Base-by-base conservation (phyloP, 2,888 invertebrate species). In the Conistra vaccinii region DNA sequence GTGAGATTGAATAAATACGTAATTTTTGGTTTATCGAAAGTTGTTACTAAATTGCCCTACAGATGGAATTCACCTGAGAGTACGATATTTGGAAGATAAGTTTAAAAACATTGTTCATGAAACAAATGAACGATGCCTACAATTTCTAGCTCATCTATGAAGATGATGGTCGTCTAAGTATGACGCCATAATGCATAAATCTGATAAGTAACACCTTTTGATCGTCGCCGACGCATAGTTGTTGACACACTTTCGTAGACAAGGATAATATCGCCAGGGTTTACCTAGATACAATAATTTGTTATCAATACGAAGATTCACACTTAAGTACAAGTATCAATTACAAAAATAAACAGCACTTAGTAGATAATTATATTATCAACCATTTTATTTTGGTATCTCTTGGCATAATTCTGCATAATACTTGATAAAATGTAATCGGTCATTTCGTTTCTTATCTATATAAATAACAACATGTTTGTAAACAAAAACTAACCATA, bases 351-450 rank as follows among this genome's bases (percentile, higher is more conserved):
- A 62, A 63, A 72, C 12, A 72, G 1, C 26, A 77, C 48, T 63
- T 77, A 79, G 26, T 20, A 57, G 72, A 79, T 32, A 55, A 61
- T 69, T 45, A 26, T 48, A 48, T 45, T 53, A 76, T 39, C 20
- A 26, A 48, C 53, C 7, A 39, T 51, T 79, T 71, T 14, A 80
- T 26, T 71, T 57, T n/a, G 6, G n/a, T n/a, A 26, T 83, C 78
- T 62, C 53, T 73, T 76, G 76, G 78, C 73, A 81, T 84, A 81
- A 83, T 78, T 84, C 74, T 62, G 69, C 61, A 73, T 77, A 76
- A 69, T 69, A 60, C 61, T 60, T 66, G 78, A 76, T 81, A 75
- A 62, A 65, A 26, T 69, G 42, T 67, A 77, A 81, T 86, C 84
- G 70, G 81, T 81, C 73, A n/a, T 70, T 74, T 58, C 26, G n/a